Conservation (phyloP, 2,113 vertebrate genomes). For the Orthochromis malagaraziensis region DNA sequence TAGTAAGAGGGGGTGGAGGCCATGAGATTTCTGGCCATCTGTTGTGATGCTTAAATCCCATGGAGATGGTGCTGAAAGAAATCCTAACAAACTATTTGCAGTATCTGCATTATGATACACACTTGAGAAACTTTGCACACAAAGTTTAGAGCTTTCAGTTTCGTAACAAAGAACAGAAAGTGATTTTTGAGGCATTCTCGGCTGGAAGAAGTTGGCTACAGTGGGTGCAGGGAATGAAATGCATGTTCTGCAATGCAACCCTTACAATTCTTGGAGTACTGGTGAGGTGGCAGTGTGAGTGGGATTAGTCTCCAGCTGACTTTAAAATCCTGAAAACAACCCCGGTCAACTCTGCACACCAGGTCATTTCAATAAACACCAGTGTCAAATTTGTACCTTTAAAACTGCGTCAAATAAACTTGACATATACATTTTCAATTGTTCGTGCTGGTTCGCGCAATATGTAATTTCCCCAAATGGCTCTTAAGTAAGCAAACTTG, state of each 20-base stretch:
- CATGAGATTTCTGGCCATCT: conserved; percentile 56
- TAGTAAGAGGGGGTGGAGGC: conserved; percentile 39
- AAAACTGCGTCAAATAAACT: background rate
- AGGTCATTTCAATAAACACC: conserved; percentile 48
- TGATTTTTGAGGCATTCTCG: background rate
- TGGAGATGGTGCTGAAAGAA: conserved; percentile 38
- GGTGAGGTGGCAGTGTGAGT: conserved; percentile 27
- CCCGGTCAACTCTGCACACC: conserved; percentile 1
- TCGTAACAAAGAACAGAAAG: background rate
- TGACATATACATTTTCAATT: background rate
- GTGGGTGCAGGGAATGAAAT: background rate
- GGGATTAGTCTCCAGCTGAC: conserved; percentile 34
- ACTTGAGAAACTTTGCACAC: background rate
- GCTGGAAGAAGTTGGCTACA: background rate
- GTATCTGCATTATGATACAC: conserved; percentile 6
- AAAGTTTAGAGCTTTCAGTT: background rate
- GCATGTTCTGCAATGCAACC: background rate
- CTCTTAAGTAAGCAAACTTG: conserved; percentile 45
- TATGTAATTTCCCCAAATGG: conserved; percentile 29
- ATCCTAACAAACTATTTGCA: conserved; percentile 43
- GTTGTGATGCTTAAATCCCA: conserved; percentile 29
- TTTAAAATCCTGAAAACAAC: conserved; percentile 18
- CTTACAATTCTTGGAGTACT: conserved; percentile 7
- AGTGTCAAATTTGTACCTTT: conserved; percentile 46
- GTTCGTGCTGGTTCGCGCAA: background rate